These are phyloP conservation scores for Polyodon spathula DNA, from an alignment of 2,113 vertebrate genomes.

Conservation along the genomic window DNA sequence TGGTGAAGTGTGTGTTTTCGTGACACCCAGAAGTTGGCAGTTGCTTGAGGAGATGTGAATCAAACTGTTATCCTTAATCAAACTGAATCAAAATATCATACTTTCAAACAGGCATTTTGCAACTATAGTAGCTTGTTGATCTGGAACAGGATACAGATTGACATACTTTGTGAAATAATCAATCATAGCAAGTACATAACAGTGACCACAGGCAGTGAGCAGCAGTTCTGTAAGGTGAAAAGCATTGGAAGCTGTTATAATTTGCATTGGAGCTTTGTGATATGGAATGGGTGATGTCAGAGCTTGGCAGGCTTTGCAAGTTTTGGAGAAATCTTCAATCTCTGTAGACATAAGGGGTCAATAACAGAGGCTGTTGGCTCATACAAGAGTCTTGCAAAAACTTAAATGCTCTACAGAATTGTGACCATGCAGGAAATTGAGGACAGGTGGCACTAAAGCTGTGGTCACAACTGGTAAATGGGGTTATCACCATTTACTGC, in stretches of 20 bases:
- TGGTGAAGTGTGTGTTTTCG: not conserved
- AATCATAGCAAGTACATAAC: not conserved
- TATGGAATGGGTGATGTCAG: not conserved
- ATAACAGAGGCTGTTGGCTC: not conserved
- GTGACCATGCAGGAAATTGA: too few species aligned
- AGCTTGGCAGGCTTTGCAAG: not conserved
- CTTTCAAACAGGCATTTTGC: not conserved
- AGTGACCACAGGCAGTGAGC: not conserved
- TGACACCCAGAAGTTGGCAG: not conserved
- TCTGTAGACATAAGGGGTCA: not conserved
- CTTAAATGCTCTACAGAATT: too few species aligned
- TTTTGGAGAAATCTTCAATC: not conserved
- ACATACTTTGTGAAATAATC: conserved; percentile 1
- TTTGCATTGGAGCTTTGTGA: not conserved
- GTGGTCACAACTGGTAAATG: too few species aligned
- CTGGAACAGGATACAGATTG: not conserved
- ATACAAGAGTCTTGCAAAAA: too few species aligned
- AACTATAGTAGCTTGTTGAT: conserved; percentile 2
- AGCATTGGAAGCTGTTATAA: not conserved
- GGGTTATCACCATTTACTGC: too few species aligned
- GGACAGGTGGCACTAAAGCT: too few species aligned
- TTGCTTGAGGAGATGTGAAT: not conserved
- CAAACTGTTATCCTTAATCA: not conserved
- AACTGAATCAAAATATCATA: too few species aligned
- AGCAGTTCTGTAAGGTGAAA: not conserved